These are phyloP conservation scores for Myathropa florea DNA, from an alignment of 2,888 invertebrate species.

Conservation along the genomic window DNA sequence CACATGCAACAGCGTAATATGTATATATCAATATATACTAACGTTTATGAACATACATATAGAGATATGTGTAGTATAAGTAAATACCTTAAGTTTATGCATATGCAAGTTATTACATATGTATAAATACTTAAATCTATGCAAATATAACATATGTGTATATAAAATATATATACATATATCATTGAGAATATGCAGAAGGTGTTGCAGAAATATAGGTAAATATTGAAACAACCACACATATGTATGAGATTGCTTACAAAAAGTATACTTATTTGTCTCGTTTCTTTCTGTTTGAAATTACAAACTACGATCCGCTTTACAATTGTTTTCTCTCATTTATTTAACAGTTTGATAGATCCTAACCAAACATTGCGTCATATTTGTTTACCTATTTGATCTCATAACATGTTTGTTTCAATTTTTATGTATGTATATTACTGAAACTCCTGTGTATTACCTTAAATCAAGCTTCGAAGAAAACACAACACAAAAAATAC, in stretches of 20 bases:
- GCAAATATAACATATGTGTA: background rate
- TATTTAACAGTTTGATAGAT: background rate
- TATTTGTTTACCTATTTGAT: background rate
- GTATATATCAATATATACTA: conserved; percentile 22
- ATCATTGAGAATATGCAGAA: background rate
- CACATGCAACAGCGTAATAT: background rate
- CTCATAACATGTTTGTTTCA: background rate
- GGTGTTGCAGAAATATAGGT: background rate
- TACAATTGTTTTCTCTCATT: too few relatives aligned
- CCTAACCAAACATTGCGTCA: conserved; percentile 5
- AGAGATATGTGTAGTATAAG: background rate
- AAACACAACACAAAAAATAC: conserved; percentile 35
- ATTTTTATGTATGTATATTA: background rate
- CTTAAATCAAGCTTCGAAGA: conserved; percentile 13
- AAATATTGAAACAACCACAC: background rate
- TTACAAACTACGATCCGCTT: too few relatives aligned
- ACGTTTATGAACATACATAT: conserved; percentile 29
- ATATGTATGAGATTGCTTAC: background rate
- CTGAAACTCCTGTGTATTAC: background rate
- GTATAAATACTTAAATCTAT: background rate
- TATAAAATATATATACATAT: background rate
- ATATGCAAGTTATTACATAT: background rate
- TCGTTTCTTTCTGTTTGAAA: background rate
- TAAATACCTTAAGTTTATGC: background rate
- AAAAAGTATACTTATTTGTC: background rate